A percentile compares a stretch with the other conserved stretches of the same genome.
phyloP scores from a whole-genome alignment of 2,888 invertebrate species.

The Tipula lateralis region DNA sequence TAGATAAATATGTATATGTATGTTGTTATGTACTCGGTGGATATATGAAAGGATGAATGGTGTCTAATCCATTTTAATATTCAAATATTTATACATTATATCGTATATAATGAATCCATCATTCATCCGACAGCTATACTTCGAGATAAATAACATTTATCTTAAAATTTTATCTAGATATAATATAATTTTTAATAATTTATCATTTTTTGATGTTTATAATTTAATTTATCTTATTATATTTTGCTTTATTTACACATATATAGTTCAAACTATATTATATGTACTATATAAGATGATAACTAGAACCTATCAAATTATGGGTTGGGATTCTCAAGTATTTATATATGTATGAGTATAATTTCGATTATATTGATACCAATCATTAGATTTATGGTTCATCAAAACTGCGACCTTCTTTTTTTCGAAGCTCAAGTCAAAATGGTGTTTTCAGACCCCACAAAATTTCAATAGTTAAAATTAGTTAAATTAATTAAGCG shows the following conservation, averaged over 20 bases:
- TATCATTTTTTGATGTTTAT: conserved; percentile 11
- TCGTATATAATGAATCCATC: neutral
- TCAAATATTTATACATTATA: conserved; percentile 11
- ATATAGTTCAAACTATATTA: neutral
- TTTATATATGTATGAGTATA: no score
- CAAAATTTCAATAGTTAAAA: no score
- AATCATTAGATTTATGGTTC: no score
- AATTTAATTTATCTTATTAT: neutral
- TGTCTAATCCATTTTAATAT: conserved; percentile 7
- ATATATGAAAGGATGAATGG: neutral
- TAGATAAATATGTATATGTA: neutral
- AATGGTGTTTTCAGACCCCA: no score
- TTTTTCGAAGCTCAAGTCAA: no score
- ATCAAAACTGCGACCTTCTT: no score
- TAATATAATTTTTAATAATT: neutral
- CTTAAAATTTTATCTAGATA: neutral
- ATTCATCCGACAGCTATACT: neutral
- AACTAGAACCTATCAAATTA: no score
- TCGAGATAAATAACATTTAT: neutral
- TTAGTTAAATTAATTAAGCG: no score
- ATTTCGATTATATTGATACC: no score
- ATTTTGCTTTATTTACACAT: neutral
- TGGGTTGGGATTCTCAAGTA: no score
- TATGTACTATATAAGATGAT: neutral
- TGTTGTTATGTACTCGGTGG: neutral